Evolutionary conservation across 2,888 invertebrate species (phyloP).

Genomic region (Lochmaea crataegi): DNA sequence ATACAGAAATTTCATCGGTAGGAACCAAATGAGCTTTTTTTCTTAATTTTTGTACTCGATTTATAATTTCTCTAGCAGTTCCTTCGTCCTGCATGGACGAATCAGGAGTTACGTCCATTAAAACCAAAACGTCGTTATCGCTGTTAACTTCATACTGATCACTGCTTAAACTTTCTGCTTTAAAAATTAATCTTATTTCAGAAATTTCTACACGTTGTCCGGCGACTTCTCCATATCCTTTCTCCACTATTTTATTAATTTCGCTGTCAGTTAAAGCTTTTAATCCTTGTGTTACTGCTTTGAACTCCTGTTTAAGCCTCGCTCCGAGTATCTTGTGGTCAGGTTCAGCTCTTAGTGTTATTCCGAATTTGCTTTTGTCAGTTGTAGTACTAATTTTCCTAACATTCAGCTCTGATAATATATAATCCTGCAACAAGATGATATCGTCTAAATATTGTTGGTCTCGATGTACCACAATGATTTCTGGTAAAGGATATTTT

Average conservation of each 20-base stretch:
- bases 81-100: slow-evolving; percentile 95
- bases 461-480: slow-evolving; percentile 94
- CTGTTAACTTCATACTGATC: slow-evolving; percentile 90
- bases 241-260: slow-evolving; percentile 78
- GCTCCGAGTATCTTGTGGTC: slow-evolving; percentile 93
- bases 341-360: slow-evolving; percentile 91
- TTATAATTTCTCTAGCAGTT: slow-evolving; percentile 90
- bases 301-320: slow-evolving; percentile 90
- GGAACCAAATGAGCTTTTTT: slow-evolving; percentile 95
- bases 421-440: slow-evolving; percentile 82
- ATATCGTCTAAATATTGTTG: slow-evolving; percentile 76
- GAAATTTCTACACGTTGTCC: slow-evolving; percentile 82
- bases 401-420: slow-evolving; percentile 94
- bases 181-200: slow-evolving; percentile 87
- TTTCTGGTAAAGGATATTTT: slow-evolving; percentile 96
- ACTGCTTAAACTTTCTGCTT: slow-evolving; percentile 72
- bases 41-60: slow-evolving; percentile 93
- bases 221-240: slow-evolving; percentile 78
- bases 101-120: slow-evolving; percentile 90
- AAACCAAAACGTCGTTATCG: slow-evolving; percentile 88
- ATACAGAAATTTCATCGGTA: slow-evolving; percentile 88
- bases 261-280: slow-evolving; percentile 82
- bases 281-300: slow-evolving; percentile 84
- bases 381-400: slow-evolving; percentile 84
- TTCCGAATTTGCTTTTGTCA: slow-evolving; percentile 89